phyloP scores from a whole-genome alignment of 2,113 vertebrate species.

The Pungitius pungitius region DNA sequence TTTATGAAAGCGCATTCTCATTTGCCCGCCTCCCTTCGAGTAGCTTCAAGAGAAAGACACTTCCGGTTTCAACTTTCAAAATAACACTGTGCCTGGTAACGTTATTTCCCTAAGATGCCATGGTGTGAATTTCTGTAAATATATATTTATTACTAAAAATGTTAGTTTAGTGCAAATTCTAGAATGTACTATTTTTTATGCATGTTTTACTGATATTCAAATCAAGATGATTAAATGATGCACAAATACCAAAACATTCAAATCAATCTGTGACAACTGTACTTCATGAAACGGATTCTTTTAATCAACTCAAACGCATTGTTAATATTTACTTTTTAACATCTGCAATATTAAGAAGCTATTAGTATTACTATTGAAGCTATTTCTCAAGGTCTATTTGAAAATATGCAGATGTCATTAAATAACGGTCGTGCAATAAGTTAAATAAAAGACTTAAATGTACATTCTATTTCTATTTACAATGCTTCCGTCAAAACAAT shows the following conservation, averaged over 20 bases:
- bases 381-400: too few relatives aligned
- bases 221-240: background rate
- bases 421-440: too few relatives aligned
- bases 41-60: background rate
- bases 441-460: too few relatives aligned
- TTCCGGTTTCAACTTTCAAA: slow-evolving; percentile 43
- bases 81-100: background rate
- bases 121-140: background rate
- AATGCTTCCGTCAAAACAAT: too few relatives aligned
- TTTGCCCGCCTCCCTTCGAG: slow-evolving; percentile 56
- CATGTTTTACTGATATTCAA: background rate
- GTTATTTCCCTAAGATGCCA: background rate
- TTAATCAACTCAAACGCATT: too few relatives aligned
- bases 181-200: background rate
- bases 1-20: slow-evolving; percentile 20
- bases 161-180: background rate
- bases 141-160: background rate
- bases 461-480: too few relatives aligned
- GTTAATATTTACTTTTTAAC: too few relatives aligned
- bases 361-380: too few relatives aligned
- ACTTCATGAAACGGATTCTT: too few relatives aligned
- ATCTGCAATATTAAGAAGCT: too few relatives aligned
- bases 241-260: background rate
- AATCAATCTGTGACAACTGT: too few relatives aligned
- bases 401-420: too few relatives aligned